Evolutionary conservation across 2,113 vertebrate genomes (phyloP), one percentile per base, ranked within the genome.

Genomic region (Gobius niger): DNA sequence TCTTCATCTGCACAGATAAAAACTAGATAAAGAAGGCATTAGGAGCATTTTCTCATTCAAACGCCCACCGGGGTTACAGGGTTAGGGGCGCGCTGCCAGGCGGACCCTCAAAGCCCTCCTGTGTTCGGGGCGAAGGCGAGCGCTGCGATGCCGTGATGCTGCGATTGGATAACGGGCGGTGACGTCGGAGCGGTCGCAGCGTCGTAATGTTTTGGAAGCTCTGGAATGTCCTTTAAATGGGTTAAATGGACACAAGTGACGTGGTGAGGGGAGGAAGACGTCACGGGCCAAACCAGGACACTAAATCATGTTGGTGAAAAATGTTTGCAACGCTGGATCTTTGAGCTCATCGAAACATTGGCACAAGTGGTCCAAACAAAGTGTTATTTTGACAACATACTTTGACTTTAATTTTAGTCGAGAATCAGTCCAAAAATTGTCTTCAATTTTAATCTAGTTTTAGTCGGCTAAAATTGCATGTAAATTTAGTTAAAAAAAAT

Each of bases 21-120:
- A 72, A 73, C 61, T 77, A 16, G 63, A 86, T 82, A 84, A 87
- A 84, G 68, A 79, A 16, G 76, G 62, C 82, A 77, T 89, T 86
- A 76, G 44, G 6, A 63, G 0, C 5, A 13, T 57, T 84, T 34
- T 75, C 68, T 88, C 46, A 86, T 88, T 78, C 71, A 6, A 0
- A 73, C 85, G 47, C 87, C 89, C 83, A 87, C 85, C 0, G 73
- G 62, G 87, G 83, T 89, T 44, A 82, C 65, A 3, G 77, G 63
- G 70, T 18, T 65, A 73, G 49, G 53, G 75, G 65, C 67, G 61
- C 67, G 61, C 72, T 76, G 67, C 24, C 56, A 67, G 70, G 72
- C 61, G 56, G 65, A 9, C 67, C 54, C 5, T 47, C 34, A 13
- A 80, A 73, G 76, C 63, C 64, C 64, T 66, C 76, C 73, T 88